Evolutionary conservation across 2,888 invertebrate species (phyloP), one percentile per base, ranked within the genome.

Genomic region (Acrocera orbiculus): DNA sequence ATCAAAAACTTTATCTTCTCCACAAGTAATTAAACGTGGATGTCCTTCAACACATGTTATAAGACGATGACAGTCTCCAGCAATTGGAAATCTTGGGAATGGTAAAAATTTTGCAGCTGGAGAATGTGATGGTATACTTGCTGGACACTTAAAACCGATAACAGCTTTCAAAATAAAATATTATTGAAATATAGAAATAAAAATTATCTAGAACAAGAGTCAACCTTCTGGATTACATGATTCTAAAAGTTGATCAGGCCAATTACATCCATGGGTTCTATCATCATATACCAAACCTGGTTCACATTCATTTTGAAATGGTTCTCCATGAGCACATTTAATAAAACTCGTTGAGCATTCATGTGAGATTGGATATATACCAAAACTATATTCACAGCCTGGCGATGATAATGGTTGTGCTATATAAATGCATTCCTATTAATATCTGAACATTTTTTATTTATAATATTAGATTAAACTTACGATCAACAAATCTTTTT

Each of bases 21-120:
- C 89, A 52, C 90, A 90, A 37, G 78, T 71, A 50, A 87, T 80
- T 42, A 90, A 69, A 39, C 90, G 72, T 4, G 90, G 90, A 56
- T 79, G 73, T 16, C 86, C 83, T 48, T 87, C 81, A 26, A 90
- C 89, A 56, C 90, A 90, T 39, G 87, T 87, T 58, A 90, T 85
- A 42, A 89, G 67, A 38, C 79, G 73, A 53, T 79, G 78, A 54
- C 85, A 83, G 58, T 87, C 86, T 11, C 83, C 82, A 27, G 82
- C 78, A 9, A 87, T 81, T 4, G 87, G 70, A 65, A 86, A 90
- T 44, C 90, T 72, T 20, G 90, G 90, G 69, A 74, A 87, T 1
- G 90, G 90, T 79, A 85, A 83, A 68, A 87, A 90, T 55, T 78
- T 82, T 32, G 86, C 85, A 4, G 86, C 76, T 37, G 77, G 70